These are phyloP conservation scores for Enhydra lutris DNA, from an alignment of 2,113 vertebrate species.

Conservation along the genomic window DNA sequence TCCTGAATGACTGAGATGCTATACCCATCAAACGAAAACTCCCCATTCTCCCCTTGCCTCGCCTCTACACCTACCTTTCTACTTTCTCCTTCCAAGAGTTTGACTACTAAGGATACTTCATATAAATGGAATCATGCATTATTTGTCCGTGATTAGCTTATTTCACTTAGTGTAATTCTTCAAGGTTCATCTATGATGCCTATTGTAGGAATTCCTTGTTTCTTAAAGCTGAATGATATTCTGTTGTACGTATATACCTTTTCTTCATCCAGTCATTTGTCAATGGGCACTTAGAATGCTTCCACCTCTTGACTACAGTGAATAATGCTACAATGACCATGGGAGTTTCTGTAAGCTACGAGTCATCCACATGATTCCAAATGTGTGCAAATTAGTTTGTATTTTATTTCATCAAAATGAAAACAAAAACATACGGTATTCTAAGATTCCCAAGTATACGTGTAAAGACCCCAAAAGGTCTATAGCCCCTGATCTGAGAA, in stretches of 20 bases:
- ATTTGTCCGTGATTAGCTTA: no score
- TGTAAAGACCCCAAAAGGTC: neutral
- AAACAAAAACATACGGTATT: neutral
- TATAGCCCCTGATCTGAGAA: neutral
- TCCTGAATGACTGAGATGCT: no score
- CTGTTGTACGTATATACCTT: neutral
- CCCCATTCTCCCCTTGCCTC: no score
- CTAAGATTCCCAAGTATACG: neutral
- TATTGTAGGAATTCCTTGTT: neutral
- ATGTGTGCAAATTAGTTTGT: neutral
- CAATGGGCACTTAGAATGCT: neutral
- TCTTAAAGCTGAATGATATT: neutral
- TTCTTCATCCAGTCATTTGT: neutral
- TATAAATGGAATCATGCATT: no score
- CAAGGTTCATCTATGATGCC: no score
- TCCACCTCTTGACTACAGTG: neutral
- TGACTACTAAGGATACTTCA: no score
- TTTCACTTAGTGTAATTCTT: no score
- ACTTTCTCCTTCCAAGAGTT: no score
- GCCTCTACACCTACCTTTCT: no score
- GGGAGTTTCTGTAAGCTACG: neutral
- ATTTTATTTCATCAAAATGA: neutral
- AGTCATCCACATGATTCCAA: neutral
- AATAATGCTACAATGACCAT: neutral
- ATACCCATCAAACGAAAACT: no score